Percentiles rank a stretch among this genome's conserved stretches.
phyloP scores from a whole-genome alignment of 2,888 invertebrate genomes.

The Folsomia manolachei region DNA sequence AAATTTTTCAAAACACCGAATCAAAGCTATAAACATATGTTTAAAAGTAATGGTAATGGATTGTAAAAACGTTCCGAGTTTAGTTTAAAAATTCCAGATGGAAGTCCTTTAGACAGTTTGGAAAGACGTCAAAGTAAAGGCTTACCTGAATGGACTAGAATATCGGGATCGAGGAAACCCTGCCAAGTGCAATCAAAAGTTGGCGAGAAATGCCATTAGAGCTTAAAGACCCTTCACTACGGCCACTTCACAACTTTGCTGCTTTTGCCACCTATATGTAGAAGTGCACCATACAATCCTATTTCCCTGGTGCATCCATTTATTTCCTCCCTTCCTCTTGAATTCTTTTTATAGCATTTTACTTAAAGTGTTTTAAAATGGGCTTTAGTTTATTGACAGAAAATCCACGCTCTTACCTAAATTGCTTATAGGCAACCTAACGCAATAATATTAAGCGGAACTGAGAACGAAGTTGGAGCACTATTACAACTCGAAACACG shows the following conservation, averaged over 20 bases:
- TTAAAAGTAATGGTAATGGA: no score
- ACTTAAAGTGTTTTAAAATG: background rate
- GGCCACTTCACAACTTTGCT: no score
- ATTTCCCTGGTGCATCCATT: background rate
- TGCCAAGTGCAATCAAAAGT: conserved; percentile 2
- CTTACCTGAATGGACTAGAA: no score
- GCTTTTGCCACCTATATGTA: background rate
- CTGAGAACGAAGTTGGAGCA: background rate
- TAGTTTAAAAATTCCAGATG: no score
- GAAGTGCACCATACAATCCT: no score
- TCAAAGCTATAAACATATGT: no score
- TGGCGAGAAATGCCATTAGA: conserved; percentile 10
- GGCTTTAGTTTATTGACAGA: background rate
- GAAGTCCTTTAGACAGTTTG: no score
- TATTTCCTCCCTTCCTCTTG: background rate
- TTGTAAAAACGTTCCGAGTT: no score
- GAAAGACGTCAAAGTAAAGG: no score
- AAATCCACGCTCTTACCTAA: background rate
- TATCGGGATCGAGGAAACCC: no score
- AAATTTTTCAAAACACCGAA: no score
- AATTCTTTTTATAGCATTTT: background rate
- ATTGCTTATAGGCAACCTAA: background rate
- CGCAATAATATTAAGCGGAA: background rate
- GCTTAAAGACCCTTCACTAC: conserved; percentile 4
- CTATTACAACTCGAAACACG: no score